Percentiles rank a stretch among this genome's conserved stretches.
Conservation (phyloP, 2,797 vertebrate species). For the Meda fulgida region DNA sequence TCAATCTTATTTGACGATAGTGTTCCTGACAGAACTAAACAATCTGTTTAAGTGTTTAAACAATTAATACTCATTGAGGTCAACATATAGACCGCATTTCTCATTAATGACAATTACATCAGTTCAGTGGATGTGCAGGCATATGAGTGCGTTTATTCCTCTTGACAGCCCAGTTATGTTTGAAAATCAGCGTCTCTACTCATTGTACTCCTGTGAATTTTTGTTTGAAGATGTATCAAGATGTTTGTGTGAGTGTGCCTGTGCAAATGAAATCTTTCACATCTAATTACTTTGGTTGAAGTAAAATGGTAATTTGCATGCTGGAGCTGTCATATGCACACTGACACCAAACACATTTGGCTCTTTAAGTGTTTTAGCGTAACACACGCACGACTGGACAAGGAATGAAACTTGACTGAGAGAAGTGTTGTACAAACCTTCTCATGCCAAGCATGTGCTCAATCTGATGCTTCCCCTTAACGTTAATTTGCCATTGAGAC, state of each 20-base stretch:
- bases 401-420: constrained; percentile 11
- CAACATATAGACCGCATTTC: neutral
- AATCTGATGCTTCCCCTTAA: constrained; percentile 6
- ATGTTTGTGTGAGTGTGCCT: constrained; percentile 27
- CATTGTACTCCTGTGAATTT: neutral
- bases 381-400: constrained; percentile 5
- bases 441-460: neutral
- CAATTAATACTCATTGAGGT: neutral
- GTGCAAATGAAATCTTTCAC: constrained; percentile 42
- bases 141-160: neutral
- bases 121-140: neutral
- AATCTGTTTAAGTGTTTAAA: constrained; percentile 5
- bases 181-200: neutral
- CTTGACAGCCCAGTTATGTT: constrained; percentile 13
- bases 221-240: constrained; percentile 42
- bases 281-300: constrained; percentile 38
- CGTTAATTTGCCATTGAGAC: constrained; percentile 18
- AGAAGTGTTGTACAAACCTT: constrained; percentile 22
- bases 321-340: constrained; percentile 11
- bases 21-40: too few species aligned
- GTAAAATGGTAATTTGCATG: constrained; percentile 36
- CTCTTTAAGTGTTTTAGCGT: constrained; percentile 38
- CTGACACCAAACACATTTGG: constrained; percentile 8
- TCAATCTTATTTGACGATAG: too few species aligned
- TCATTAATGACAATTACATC: constrained; percentile 28